Percentiles rank a stretch among this genome's conserved stretches.
Evolutionary conservation across 2,113 vertebrate genomes (phyloP).

Genomic region (Tragelaphus buxtoni): DNA sequence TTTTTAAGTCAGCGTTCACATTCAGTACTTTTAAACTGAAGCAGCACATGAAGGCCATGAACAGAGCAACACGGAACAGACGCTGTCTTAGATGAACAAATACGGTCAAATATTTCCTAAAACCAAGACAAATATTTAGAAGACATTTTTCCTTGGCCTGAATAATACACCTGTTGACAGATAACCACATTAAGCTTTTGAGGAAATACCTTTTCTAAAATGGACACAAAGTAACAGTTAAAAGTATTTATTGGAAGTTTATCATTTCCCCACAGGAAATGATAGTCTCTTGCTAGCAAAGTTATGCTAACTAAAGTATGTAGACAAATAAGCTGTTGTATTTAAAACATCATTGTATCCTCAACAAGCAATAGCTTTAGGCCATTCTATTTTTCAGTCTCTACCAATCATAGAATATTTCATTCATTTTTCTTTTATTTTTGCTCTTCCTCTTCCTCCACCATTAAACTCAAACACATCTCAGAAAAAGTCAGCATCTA

Average conservation of each 20-base stretch:
- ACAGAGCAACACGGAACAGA: background rate
- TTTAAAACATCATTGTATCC: background rate
- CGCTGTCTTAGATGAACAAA: background rate
- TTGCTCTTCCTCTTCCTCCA: background rate
- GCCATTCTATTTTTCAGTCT: background rate
- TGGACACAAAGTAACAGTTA: background rate
- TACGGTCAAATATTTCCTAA: background rate
- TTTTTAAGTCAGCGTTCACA: background rate
- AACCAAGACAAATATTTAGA: background rate
- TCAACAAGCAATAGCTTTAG: background rate
- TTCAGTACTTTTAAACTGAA: constrained; percentile 38
- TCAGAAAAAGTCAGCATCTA: background rate
- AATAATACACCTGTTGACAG: background rate
- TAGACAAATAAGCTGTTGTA: background rate
- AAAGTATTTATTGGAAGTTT: background rate
- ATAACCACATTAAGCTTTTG: background rate
- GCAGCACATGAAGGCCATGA: background rate
- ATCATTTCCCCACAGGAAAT: background rate
- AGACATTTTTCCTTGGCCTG: background rate
- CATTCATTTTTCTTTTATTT: background rate
- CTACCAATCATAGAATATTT: background rate
- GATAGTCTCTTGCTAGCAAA: background rate
- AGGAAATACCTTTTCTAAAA: background rate
- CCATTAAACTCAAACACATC: background rate
- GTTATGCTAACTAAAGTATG: background rate